Evolutionary conservation across 2,113 vertebrate genomes (phyloP), one percentile per base, ranked within the genome.

Genomic region (Periophthalmodon schlosseri): DNA sequence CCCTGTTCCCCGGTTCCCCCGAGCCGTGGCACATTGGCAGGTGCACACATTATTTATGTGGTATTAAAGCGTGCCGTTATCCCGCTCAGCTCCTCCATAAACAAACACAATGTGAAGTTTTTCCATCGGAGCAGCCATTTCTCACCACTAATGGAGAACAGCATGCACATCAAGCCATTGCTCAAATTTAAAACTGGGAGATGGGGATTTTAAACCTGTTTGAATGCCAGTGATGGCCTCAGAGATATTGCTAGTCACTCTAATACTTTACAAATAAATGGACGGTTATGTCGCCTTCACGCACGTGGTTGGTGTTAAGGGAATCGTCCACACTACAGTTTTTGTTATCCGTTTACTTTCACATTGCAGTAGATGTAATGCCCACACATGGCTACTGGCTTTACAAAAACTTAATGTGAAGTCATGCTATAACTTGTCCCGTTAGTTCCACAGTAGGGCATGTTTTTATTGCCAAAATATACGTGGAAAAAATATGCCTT

Each of bases 81-180:
- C 34, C 18, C 34, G 18, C 63, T 65, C 34, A 21, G 63, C 63
- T 65, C 34, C 20, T 65, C 63, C 20, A 65, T 65, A 39, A 65
- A 65, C 63, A 39, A 65, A 65, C 63, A 39, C 33, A 65, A 65
- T 39, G 63, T 65, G 34, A 65, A n/a, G 34, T 39, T 39, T 36
- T 36, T 65, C 63, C 33, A 39, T 65, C 34, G 4, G n/a, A 65
- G 15, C 34, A 16, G 60, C 60, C 60, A 63, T 63, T 63, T 34
- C 63, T 65, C 63, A 65, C 20, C 34, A 36, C 63, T 65, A 65
- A 65, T 65, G 34, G 34, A 9, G 63, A 65, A 65, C 63, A 65
- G 63, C 63, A n/a, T 39, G 63, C 63, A 65, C 63, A 65, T 20
- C 6, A 21, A 39, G 33, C 20, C 34, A 44, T 65, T 65, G 34